Evolutionary conservation across 2,888 invertebrate genomes (phyloP), one percentile per base, ranked within the genome.

Genomic region (Oscheius sp.): DNA sequence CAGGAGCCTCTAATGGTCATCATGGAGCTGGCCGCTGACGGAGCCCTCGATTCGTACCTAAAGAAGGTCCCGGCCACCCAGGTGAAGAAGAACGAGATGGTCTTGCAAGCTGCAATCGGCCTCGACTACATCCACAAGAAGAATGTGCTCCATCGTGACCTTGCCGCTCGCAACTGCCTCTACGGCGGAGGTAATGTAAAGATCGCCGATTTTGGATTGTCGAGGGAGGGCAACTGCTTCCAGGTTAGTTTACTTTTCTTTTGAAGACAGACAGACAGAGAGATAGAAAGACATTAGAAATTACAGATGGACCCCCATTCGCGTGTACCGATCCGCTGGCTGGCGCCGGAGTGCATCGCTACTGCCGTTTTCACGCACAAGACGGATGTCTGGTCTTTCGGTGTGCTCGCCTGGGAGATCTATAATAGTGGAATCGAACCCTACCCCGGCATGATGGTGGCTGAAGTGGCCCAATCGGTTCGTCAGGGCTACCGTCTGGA

Each of bases 1-100:
- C 75, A 77, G 51, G 84, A 85, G 53, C 85, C 85, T 0, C 62
- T 85, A 29, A 84, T 85, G 84, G 79, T 85, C 10, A 76, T 85
- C 50, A 85, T 85, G 85, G 85, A 84, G 48, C 62, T 85, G 72
- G 81, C 78, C 10, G 72, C 75, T 29, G 63, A 78, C 42, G 85
- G 85, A 13, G 83, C 83, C 1, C 73, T 85, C 11, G 83, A 83
- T 62, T 79, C 79, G 33, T 84, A 81, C 59, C 76, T 85, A 51
- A 78, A 77, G 60, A 84, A 85, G 77, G 77, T 78, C 62, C 42
- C 21, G 11, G 33, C 78, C 35, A 13, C 76, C 50, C 65, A 73
- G 9, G 48, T 55, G 13, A 78, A 79, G 60, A 79, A 77, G 70
- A 70, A 76, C 60, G 82, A 84, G 59, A 84, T 86, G 81, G 58